Evolutionary conservation across 2,797 vertebrate genomes (phyloP).

Genomic region (Botia kubotai): DNA sequence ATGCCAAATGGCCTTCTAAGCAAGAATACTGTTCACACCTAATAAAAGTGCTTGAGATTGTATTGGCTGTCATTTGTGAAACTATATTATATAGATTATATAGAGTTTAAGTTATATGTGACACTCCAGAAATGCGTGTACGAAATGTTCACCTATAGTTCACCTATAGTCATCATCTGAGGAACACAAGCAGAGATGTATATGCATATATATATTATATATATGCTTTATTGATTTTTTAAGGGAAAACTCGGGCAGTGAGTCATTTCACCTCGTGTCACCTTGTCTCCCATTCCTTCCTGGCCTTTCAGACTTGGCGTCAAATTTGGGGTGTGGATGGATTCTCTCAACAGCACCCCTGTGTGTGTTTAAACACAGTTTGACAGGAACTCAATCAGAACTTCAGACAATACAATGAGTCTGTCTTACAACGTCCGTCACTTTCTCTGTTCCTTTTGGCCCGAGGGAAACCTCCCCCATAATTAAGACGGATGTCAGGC

Average conservation of each 20-base stretch:
- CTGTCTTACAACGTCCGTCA: not conserved
- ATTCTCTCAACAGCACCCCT: conserved; percentile 47
- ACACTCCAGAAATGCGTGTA: not conserved
- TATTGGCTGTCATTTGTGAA: conserved; percentile 56
- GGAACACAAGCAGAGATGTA: too few species aligned
- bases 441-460: conserved; percentile 6
- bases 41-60: conserved; percentile 86
- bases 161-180: too few species aligned
- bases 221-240: not conserved
- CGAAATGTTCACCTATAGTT: too few species aligned
- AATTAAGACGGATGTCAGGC: conserved; percentile 41
- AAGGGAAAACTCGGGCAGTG: not conserved
- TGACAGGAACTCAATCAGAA: conserved; percentile 56
- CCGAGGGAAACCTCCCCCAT: conserved; percentile 37
- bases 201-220: too few species aligned
- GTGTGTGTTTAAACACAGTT: conserved; percentile 49
- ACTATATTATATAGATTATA: not conserved
- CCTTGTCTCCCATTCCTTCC: conserved; percentile 34
- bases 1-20: conserved; percentile 82
- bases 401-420: conserved; percentile 39
- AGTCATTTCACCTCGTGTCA: conserved; percentile 21
- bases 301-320: conserved; percentile 26
- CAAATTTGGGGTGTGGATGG: conserved; percentile 5
- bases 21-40: conserved; percentile 80
- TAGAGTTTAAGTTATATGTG: not conserved